These are phyloP conservation scores for Colletes gigas DNA, from an alignment of 1,140 invertebrate genomes.

Conservation along the genomic window DNA sequence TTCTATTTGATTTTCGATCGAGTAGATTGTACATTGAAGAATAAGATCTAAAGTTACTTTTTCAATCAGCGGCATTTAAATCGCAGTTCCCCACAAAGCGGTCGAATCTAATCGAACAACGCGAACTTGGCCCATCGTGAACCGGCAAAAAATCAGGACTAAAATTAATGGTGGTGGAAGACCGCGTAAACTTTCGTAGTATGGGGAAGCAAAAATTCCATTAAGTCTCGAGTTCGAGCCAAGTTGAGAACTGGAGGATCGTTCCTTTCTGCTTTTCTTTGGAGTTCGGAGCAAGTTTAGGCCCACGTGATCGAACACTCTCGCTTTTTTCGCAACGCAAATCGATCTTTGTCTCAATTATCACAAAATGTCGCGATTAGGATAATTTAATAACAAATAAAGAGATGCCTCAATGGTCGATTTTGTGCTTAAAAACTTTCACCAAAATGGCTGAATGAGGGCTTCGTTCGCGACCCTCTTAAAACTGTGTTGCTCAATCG, in stretches of 20 bases:
- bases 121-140: no score
- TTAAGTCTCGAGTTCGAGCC: constrained; percentile 5
- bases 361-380: background rate
- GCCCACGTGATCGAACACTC: background rate
- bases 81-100: background rate
- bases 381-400: no score
- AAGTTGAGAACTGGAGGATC: constrained; percentile 19
- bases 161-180: constrained; percentile 24
- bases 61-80: background rate
- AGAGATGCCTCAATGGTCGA: no score
- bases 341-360: background rate
- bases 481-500: no score
- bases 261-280: constrained; percentile 12
- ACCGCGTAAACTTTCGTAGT: background rate
- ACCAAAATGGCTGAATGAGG: no score
- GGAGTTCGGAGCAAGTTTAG: background rate
- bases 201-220: constrained; percentile 16
- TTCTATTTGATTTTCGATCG: no score
- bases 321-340: constrained; percentile 1
- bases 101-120: background rate
- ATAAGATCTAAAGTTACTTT: background rate
- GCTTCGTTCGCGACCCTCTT: no score
- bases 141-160: background rate
- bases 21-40: no score
- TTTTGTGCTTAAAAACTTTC: no score